Base-by-base conservation (phyloP, 2,113 vertebrate genomes). In the Axis porcinus region DNA sequence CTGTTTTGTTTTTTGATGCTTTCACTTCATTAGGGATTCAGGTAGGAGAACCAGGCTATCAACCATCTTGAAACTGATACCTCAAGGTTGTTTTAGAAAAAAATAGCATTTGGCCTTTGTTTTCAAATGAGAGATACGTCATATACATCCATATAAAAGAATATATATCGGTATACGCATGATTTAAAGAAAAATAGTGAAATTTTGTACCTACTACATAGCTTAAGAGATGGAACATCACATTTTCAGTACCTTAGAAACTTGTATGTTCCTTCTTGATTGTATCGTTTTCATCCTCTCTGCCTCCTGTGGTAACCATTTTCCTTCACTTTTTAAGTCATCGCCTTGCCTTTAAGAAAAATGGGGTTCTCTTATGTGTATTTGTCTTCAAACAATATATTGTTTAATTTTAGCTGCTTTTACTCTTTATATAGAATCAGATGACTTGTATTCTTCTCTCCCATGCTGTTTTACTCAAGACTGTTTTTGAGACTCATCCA, bases 371-470 rank as follows among this genome's bases (percentile, higher is more conserved):
- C 5, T 84, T 83, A 30, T 58, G 33, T 82, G 12, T 92, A 64
- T 91, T 95, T 81, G 25, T 95, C n/a, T 91, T 58, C 86, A 54
- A 95, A 91, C 40, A 81, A 79, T 67, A 47, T 47, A 52, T 33
- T 60, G 30, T 90, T 95, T 94, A 76, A 47, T 83, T 84, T 95
- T 83, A 95, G 84, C 28, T 94, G 17, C 30, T 70, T 91, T 95
- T 86, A 40, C 11, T 79, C 14, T 94, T 89, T 92, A 10, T 74
- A 55, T 84, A 6, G 52, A 93, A 52, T 76, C 67, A n/a, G 23
- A 17, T 40, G 47, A 28, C 60, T 52, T 57, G 14, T 27, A 45
- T 14, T 87, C 30, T 93, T 95, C 33, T 60, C 21, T 52, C 45
- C n/a, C 52, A 79, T 62, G 55, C 43, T 90, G 12, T 87, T 95